Conservation (phyloP, 2,888 invertebrate species). For the Eubasilissa splendida region DNA sequence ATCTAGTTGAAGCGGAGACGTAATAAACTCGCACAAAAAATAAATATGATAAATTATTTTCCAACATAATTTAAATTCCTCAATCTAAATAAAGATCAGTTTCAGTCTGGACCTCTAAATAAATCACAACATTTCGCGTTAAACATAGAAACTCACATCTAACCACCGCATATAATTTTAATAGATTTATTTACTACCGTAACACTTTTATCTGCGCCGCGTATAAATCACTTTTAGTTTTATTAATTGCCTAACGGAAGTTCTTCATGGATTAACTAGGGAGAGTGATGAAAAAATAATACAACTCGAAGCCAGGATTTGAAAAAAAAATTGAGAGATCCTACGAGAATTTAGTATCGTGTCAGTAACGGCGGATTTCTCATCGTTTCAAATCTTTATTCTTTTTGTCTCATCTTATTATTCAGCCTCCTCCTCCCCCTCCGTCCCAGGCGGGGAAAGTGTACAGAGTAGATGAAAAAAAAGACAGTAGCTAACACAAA, state of each 20-base stretch:
- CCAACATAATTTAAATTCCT: conserved; percentile 6
- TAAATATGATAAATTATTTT: not conserved
- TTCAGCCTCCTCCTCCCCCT: not conserved
- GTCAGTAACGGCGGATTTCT: not conserved
- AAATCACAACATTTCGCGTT: conserved; percentile 16
- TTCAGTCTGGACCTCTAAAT: conserved; percentile 3
- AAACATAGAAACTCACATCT: not conserved
- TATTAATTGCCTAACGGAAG: conserved; percentile 25
- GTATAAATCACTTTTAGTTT: conserved; percentile 14
- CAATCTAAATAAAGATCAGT: not conserved
- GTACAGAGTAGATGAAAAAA: not conserved
- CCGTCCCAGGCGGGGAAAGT: conserved; percentile 12
- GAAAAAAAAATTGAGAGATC: not conserved
- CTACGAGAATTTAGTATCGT: not conserved
- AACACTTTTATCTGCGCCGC: conserved; percentile 26
- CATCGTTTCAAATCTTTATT: not conserved
- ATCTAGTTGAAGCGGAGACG: too few relatives aligned
- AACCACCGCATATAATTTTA: conserved; percentile 13
- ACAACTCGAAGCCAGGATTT: not conserved
- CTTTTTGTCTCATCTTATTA: not conserved
- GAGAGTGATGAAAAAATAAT: conserved; percentile 21
- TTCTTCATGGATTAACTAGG: conserved; percentile 2
- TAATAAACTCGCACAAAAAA: not conserved
- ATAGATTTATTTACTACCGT: conserved; percentile 9
- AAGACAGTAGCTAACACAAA: conserved; percentile 8